Percentiles rank a stretch among this genome's conserved stretches.
These are phyloP conservation scores for Drosophila busckii DNA, from an alignment of 1,140 invertebrate species.

Conservation along the genomic window DNA sequence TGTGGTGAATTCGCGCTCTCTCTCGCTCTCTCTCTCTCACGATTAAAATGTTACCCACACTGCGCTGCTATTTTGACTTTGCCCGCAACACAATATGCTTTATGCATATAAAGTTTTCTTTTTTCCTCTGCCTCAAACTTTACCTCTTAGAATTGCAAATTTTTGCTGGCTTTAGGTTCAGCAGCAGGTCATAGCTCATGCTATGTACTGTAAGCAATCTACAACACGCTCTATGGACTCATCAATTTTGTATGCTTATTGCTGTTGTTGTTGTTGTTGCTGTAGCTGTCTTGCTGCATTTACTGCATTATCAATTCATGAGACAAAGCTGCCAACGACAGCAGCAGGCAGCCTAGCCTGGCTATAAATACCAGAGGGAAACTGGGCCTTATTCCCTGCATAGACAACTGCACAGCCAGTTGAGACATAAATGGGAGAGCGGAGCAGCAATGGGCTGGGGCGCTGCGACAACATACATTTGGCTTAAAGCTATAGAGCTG, in stretches of 20 bases:
- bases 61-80: no score
- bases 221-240: conserved; percentile 30
- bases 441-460: background rate
- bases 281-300: conserved; percentile 41
- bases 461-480: no score
- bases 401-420: background rate
- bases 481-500: no score
- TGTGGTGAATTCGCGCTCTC: conserved; percentile 1
- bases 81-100: no score
- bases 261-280: conserved; percentile 31
- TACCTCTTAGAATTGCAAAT: no score
- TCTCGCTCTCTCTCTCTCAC: background rate
- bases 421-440: no score
- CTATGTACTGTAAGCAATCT: conserved; percentile 24
- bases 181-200: background rate
- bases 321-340: conserved; percentile 37
- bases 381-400: conserved; percentile 47
- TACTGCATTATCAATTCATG: conserved; percentile 72
- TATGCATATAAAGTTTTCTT: no score
- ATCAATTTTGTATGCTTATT: conserved; percentile 58
- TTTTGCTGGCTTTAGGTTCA: no score
- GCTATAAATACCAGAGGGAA: conserved; percentile 57
- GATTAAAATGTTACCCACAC: no score
- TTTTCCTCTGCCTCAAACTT: no score
- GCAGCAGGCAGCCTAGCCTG: conserved; percentile 29